Evolutionary conservation across 2,113 vertebrate species (phyloP).

Genomic region (Caranx melampygus): DNA sequence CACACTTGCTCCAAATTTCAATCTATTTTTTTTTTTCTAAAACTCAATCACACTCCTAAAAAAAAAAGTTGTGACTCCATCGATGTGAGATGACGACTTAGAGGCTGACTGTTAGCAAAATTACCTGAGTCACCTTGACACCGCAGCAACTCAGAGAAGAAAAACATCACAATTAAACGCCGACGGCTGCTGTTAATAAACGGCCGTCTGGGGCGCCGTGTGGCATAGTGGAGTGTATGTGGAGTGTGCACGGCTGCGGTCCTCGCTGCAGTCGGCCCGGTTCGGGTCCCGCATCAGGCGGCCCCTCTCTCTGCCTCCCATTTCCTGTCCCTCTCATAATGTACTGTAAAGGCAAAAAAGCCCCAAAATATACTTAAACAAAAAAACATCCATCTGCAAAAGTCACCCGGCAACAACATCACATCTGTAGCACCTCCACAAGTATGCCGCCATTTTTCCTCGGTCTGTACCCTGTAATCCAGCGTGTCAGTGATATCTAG

Average conservation of each 20-base stretch:
- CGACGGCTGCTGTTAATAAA: constrained; percentile 11
- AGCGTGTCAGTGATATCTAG: neutral
- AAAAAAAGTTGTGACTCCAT: constrained; percentile 15
- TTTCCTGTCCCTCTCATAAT: too few relatives aligned
- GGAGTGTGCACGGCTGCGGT: too few relatives aligned
- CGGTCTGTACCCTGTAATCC: neutral
- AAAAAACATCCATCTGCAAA: too few relatives aligned
- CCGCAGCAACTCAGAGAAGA: neutral
- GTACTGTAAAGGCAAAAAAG: too few relatives aligned
- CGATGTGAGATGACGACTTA: constrained; percentile 39
- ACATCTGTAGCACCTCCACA: too few relatives aligned
- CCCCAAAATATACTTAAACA: too few relatives aligned
- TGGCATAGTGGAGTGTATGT: too few relatives aligned
- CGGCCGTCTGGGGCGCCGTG: too few relatives aligned
- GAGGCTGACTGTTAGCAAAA: constrained; percentile 35
- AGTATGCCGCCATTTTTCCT: constrained; percentile 18
- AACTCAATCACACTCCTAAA: constrained; percentile 26
- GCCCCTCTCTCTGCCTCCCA: too few relatives aligned
- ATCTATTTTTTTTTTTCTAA: neutral
- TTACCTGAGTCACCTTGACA: constrained; percentile 48
- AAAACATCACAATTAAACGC: constrained; percentile 46
- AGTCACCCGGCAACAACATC: too few relatives aligned
- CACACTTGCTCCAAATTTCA: constrained; percentile 10
- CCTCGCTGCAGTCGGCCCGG: too few relatives aligned
- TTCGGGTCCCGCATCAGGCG: too few relatives aligned